Evolutionary conservation across 1,140 invertebrate species (phyloP), one percentile per base, ranked within the genome.

Genomic region (Dinoponera quadriceps): DNA sequence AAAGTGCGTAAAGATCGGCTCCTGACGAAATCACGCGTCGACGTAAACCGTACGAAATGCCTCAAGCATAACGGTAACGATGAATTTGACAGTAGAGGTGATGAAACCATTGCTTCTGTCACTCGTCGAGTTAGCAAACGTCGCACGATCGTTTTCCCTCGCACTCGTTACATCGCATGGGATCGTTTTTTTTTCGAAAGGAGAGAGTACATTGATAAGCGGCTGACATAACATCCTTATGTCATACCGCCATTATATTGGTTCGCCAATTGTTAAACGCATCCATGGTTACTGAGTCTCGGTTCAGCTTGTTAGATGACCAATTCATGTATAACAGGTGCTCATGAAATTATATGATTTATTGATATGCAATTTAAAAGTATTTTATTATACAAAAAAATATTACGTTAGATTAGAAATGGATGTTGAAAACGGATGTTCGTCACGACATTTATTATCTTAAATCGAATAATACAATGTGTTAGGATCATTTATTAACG

Each of bases 181-280:
- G 25, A 66, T 59, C 51, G 51, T 59, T 38, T 75, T 78, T 75
- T 60, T 60, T 14, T 71, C 66, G 20, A 72, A 22, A 65, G 16
- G 44, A 65, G 59, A 54, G 71, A 71, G 73, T 59, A 48, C 62
- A 69, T 60, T 83, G 72, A 48, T 72, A 73, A 72, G 57, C 60
- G 69, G 48, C 14, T 49, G 27, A 59, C 68, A 83, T 87, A 80
- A 85, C 72, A 68, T 59, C 18, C 57, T 66, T 62, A 44, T 44
- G 74, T 38, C 54, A 51, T 54, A 33, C 22, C 33, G 71, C 77
- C 63, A 88, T 83, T 33, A 62, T 20, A 11, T 33, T 74, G 33
- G n/a, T 77, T 88, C 44, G 82, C 74, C 89, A 90, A 89, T 88
- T 91, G 89, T 90, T 82, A 89, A 89, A 90, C 88, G 49, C 85